Evolutionary conservation across 2,113 vertebrate species (phyloP).

Genomic region (Nesoenas mayeri): DNA sequence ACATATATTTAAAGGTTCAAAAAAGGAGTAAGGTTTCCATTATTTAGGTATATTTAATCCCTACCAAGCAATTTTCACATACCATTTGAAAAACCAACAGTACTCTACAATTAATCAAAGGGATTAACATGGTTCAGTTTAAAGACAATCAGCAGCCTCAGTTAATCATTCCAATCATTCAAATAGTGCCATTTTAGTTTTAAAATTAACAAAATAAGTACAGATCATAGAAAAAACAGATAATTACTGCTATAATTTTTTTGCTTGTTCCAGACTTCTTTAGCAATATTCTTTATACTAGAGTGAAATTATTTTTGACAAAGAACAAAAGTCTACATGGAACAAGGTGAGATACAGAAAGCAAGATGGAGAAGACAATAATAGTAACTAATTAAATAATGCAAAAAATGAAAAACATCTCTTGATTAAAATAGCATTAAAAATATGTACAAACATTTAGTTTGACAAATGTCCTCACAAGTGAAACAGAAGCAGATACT

Average conservation of each 20-base stretch:
- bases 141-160: not conserved
- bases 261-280: not conserved
- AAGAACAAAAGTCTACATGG: not conserved
- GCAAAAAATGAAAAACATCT: not conserved
- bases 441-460: not conserved
- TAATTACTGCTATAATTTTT: not conserved
- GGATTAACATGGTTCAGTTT: not conserved
- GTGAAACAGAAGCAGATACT: not conserved
- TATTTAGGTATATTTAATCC: not conserved
- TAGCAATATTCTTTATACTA: not conserved
- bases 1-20: not conserved
- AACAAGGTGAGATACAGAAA: not conserved
- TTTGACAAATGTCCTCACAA: not conserved
- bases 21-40: not conserved
- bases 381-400: not conserved
- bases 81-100: not conserved
- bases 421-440: not conserved
- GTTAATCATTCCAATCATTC: not conserved
- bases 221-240: not conserved
- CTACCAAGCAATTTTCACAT: not conserved
- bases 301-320: not conserved
- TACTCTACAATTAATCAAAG: not conserved
- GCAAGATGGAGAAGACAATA: not conserved
- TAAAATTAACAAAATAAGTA: not conserved
- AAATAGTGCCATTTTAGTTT: not conserved